Evolutionary conservation across 1,140 invertebrate species (phyloP), one percentile per base, ranked within the genome.

Genomic region (Zaprionus camerounensis): DNA sequence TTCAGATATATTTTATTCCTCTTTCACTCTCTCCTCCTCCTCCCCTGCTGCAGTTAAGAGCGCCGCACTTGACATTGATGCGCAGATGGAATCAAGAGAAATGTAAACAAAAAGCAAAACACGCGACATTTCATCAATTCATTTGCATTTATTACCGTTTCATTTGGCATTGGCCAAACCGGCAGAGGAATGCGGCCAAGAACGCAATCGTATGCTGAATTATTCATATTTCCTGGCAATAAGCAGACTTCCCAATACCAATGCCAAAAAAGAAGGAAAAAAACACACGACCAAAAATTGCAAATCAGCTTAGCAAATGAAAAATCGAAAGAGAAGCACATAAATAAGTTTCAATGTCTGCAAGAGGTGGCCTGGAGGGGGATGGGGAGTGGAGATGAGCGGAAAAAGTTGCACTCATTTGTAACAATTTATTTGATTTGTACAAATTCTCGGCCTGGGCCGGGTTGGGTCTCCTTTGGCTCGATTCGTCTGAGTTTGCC

Each of bases 351-450:
- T 65, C 36, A 57, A 34, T 72, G 68, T 34, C 68, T 64, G 58
- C 6, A 9, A 56, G 38, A 24, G 26, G 24, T 36, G 28, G 24
- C 1, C 31, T n/a, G 15, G 2, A 20, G 26, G 2, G 24, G 5
- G 34, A 31, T 7, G 28, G 7, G 7, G 17, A 7, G 20, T 13
- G 28, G 4, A 1, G 12, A 26, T 15, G 17, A 49, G 41, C 51
- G 49, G 61, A 66, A 87, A 88, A 87, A 87, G 84, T 90, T 90
- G 82, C 82, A 85, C 85, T 90, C 85, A 90, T 90, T 90, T 90
- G 86, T 90, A 90, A 80, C 85, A 90, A 90, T 90, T 90, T 90
- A 90, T 90, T 90, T 91, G 82, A 90, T 90, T 90, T 76, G 49
- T 70, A 72, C 58, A 66, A 67, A 76, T 83, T 61, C 59, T 38